Percentiles rank a stretch among this genome's conserved stretches.
phyloP scores from a whole-genome alignment of 2,113 vertebrate species.

The Myocastor coypus region DNA sequence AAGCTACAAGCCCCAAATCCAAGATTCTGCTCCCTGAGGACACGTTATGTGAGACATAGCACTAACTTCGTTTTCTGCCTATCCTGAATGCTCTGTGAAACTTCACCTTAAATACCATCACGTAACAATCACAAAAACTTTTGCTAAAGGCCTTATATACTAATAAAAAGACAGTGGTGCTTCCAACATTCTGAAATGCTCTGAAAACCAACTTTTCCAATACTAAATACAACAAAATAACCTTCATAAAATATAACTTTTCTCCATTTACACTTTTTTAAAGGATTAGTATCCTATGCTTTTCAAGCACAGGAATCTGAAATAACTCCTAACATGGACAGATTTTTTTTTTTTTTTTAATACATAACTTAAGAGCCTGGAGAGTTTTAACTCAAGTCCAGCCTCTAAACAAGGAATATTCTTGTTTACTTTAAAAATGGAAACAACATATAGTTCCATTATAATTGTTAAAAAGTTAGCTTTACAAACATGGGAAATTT shows the following conservation, averaged over 20 bases:
- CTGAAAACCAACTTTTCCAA: constrained; percentile 94
- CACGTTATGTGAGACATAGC: constrained; percentile 89
- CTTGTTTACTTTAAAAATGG: constrained; percentile 93
- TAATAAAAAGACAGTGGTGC: constrained; percentile 95
- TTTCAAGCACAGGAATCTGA: constrained; percentile 93
- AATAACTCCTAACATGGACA: constrained; percentile 92
- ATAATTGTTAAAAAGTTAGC: constrained; percentile 93
- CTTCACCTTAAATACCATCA: constrained; percentile 93
- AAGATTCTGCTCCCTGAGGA: constrained; percentile 92
- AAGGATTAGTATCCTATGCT: constrained; percentile 92
- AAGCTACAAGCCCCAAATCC: constrained; percentile 91
- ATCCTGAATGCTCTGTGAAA: constrained; percentile 92
- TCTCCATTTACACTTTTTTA: constrained; percentile 94
- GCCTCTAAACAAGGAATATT: constrained; percentile 92
- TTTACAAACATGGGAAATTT: constrained; percentile 96
- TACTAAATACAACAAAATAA: constrained; percentile 98
- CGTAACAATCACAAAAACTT: constrained; percentile 93
- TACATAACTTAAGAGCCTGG: constrained; percentile 95
- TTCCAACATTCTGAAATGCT: constrained; percentile 96
- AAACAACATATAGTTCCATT: constrained; percentile 91
- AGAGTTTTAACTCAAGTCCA: constrained; percentile 99
- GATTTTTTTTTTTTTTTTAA: constrained; percentile 91
- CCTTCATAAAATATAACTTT: constrained; percentile 98
- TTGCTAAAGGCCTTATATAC: constrained; percentile 95
- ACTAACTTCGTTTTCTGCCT: constrained; percentile 89